These are phyloP conservation scores for Conus betulinus DNA, from an alignment of 1,140 invertebrate species.

Conservation along the genomic window DNA sequence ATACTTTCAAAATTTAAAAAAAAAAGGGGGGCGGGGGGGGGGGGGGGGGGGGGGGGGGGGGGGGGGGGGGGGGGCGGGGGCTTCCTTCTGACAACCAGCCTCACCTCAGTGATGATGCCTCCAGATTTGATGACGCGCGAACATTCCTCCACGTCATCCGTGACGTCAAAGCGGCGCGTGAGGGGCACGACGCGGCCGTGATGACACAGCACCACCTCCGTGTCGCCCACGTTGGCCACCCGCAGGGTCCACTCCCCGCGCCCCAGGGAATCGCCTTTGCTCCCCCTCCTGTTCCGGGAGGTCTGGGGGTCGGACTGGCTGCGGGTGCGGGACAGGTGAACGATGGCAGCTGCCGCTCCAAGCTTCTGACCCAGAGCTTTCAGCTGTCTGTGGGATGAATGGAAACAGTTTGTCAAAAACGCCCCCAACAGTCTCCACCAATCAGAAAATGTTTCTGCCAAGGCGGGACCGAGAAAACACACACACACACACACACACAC, in stretches of 20 bases:
- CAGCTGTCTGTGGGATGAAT: slow-evolving; percentile 59
- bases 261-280: slow-evolving; percentile 34
- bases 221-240: slow-evolving; percentile 74
- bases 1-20: too few species aligned
- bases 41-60: not conserved
- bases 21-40: not conserved
- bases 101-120: slow-evolving; percentile 75
- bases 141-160: slow-evolving; percentile 66
- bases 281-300: not conserved
- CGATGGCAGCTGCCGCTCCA: slow-evolving; percentile 70
- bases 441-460: too few species aligned
- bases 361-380: slow-evolving; percentile 71
- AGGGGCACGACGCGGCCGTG: slow-evolving; percentile 63
- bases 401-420: too few species aligned
- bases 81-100: not conserved
- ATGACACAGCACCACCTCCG: slow-evolving; percentile 71
- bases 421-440: too few species aligned
- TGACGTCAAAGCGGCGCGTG: slow-evolving; percentile 67
- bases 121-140: slow-evolving; percentile 69
- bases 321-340: slow-evolving; percentile 58
- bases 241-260: slow-evolving; percentile 58
- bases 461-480: too few species aligned
- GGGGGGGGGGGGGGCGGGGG: too few species aligned
- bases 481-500: too few species aligned
- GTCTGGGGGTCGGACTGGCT: not conserved